Base-by-base conservation (phyloP, 2,113 vertebrate genomes). In the Tapirus terrestris region DNA sequence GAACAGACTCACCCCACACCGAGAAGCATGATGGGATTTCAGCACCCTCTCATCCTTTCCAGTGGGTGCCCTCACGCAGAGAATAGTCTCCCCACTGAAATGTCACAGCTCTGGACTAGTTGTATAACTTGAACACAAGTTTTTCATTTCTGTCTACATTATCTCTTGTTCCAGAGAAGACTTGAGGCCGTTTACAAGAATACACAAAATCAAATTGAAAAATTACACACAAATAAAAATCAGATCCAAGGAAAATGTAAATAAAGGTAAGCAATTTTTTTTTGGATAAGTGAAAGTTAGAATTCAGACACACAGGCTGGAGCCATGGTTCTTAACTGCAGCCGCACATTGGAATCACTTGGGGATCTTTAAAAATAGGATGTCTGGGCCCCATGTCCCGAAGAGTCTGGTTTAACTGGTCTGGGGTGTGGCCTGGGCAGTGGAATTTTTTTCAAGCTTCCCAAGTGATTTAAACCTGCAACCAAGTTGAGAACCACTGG, bases 131-230 rank as follows among this genome's bases (percentile, higher is more conserved):
- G 33, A 85, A 61, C 31, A 43, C 4, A 5, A 43, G 21, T 80
- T 81, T 58, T 75, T 86, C 43, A 65, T 29, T 77, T 94, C 77
- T 33, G 14, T 56, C 63, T 88, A 5, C 11, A 9, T 39, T 31
- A 14, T 58, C 23, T 65, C 76, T 94, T 75, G 58, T 43, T 90
- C 58, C 27, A 76, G 76, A 88, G n/a, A 94, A 33, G 67, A 90
- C 53, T 89, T 67, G 61, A 92, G 39, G 73, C 31, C 45, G 68
- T 83, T 94, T 87, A 61, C 12, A 86, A 91, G 79, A 76, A 43
- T 25, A 68, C 7, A 83, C 18, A 82, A 76, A 60, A 90, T 70
- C 58, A 87, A 89, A 89, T 61, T 73, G 82, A 84, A 91, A 84
- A 86, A 73, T 84, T 73, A 94, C 43, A 39, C 9, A 1, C 31